Evolutionary conservation across 64 coral and sea anemone species (phyloP).

Genomic region (Stichodactyla mertensii): DNA sequence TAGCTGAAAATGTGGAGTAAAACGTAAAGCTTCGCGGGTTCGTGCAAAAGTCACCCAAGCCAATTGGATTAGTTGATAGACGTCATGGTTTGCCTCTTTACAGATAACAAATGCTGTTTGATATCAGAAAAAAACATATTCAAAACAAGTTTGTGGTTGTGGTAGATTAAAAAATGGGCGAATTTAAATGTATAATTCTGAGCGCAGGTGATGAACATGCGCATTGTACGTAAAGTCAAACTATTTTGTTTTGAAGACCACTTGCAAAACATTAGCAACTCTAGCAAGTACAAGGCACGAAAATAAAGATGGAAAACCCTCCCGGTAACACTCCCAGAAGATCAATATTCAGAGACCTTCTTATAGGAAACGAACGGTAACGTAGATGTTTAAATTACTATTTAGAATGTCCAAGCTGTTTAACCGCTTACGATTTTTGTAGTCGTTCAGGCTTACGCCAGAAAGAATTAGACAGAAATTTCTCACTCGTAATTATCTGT

Average conservation of each 20-base stretch:
- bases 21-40: too few species aligned
- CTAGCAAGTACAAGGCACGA: neutral
- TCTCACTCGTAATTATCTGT: neutral
- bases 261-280: neutral
- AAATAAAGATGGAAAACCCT: neutral
- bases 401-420: neutral
- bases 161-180: neutral
- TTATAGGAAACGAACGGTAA: constrained; percentile 1
- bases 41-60: neutral
- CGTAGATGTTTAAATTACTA: neutral
- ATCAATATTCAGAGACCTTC: constrained; percentile 29
- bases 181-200: neutral
- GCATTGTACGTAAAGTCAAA: neutral
- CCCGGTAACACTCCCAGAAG: constrained; percentile 6
- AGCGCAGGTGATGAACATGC: constrained; percentile 8
- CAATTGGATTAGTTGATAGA: too few species aligned
- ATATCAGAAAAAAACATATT: neutral
- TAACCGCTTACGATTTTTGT: neutral
- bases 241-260: neutral
- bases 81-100: neutral
- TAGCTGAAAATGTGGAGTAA: too few species aligned
- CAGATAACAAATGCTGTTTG: neutral
- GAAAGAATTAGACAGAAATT: neutral
- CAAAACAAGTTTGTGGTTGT: neutral
- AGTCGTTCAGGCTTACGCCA: neutral